Evolutionary conservation across 2,113 vertebrate genomes (phyloP).

Genomic region (Microtus ochrogaster): DNA sequence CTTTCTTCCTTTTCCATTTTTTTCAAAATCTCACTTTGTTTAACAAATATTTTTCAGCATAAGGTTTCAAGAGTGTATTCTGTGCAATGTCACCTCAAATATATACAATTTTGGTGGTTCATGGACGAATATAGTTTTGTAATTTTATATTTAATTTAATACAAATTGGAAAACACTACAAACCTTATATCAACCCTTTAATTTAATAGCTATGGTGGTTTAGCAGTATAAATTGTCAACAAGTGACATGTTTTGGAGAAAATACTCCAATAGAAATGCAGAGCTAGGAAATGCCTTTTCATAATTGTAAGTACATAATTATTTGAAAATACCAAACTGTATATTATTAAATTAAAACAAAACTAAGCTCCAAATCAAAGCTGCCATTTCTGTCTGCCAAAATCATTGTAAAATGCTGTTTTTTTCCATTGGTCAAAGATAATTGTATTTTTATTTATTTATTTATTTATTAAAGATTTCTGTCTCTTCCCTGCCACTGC

Average conservation of each 20-base stretch:
- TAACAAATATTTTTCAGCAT: not conserved
- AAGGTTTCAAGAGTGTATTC: conserved; percentile 33
- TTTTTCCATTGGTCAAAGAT: too few relatives aligned
- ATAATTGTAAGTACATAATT: conserved; percentile 56
- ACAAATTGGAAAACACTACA: not conserved
- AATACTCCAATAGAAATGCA: conserved; percentile 73
- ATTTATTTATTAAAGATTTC: too few relatives aligned
- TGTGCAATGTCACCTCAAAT: not conserved
- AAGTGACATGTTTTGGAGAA: conserved; percentile 60
- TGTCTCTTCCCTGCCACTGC: too few relatives aligned
- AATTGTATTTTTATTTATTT: too few relatives aligned
- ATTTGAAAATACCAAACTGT: conserved; percentile 54
- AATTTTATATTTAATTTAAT: conserved; percentile 24
- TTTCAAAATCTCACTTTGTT: not conserved
- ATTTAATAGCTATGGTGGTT: not conserved
- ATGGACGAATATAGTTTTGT: not conserved
- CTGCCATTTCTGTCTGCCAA: not conserved
- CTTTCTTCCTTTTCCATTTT: not conserved
- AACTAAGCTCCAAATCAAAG: conserved; percentile 66
- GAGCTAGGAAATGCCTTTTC: conserved; percentile 62
- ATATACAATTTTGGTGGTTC: not conserved
- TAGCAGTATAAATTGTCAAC: not conserved
- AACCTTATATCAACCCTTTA: not conserved
- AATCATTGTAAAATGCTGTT: conserved; percentile 55
- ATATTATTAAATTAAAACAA: conserved; percentile 64